phyloP scores from a whole-genome alignment of 1,140 invertebrate genomes.

The Musca domestica region DNA sequence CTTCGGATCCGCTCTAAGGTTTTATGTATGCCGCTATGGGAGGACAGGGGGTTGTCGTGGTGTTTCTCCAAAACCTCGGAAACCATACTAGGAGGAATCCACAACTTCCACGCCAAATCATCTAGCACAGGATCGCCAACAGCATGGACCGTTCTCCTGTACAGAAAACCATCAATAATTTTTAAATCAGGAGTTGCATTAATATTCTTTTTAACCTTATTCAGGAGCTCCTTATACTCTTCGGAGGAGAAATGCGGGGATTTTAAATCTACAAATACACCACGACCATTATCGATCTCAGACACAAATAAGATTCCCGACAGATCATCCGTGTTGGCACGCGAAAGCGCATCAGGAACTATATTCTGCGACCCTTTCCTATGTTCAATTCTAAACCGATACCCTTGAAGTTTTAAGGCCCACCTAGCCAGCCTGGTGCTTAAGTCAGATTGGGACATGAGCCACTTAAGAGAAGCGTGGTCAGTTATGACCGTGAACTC shows the following conservation, averaged over 20 bases:
- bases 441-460: too few relatives aligned
- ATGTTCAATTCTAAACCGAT: conserved; percentile 45
- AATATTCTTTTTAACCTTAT: background rate
- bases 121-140: background rate
- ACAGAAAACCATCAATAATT: background rate
- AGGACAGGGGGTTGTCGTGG: background rate
- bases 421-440: too few relatives aligned
- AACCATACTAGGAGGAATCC: background rate
- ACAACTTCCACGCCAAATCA: conserved; percentile 4
- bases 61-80: background rate
- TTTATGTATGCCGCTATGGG: background rate
- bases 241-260: background rate
- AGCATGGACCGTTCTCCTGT: background rate
- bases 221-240: background rate
- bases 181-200: background rate
- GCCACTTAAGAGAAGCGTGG: too few relatives aligned
- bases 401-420: conserved; percentile 34
- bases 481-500: too few relatives aligned
- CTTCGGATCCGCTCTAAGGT: background rate
- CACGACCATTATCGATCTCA: background rate
- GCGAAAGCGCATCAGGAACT: too few relatives aligned
- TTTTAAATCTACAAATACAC: conserved; percentile 10
- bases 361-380: too few relatives aligned
- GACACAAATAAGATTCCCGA: background rate
- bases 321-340: conserved; percentile 11